Evolutionary conservation across 2,113 vertebrate species (phyloP).

Genomic region (Austrofundulus limnaeus): DNA sequence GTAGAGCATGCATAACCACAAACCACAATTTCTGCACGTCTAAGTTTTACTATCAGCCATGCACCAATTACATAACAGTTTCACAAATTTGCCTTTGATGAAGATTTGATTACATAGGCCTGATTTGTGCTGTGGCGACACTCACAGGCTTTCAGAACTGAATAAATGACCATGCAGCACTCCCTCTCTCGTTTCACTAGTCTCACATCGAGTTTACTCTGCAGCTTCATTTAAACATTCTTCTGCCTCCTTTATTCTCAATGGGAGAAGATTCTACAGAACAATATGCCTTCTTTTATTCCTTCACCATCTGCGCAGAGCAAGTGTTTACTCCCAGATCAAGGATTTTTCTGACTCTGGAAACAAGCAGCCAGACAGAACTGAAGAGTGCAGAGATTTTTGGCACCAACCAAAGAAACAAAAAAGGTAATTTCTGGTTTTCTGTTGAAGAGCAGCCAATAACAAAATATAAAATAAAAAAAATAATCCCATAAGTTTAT

Average conservation of each 20-base stretch:
- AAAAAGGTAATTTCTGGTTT: conserved; percentile 3
- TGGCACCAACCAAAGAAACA: conserved; percentile 17
- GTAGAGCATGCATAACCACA: conserved; percentile 10
- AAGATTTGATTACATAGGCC: conserved; percentile 53
- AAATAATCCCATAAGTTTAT: background rate
- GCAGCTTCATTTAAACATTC: conserved; percentile 1
- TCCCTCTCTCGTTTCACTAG: conserved; percentile 41
- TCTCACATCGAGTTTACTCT: conserved; percentile 32
- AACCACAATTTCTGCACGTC: conserved; percentile 15
- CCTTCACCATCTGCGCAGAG: conserved; percentile 35
- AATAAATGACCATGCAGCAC: conserved; percentile 43
- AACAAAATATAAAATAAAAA: background rate
- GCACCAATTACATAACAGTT: conserved; percentile 36
- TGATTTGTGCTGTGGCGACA: conserved; percentile 33
- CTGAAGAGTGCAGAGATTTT: conserved; percentile 31
- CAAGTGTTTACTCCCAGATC: conserved; percentile 35
- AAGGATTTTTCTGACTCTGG: conserved; percentile 32
- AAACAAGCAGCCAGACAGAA: conserved; percentile 24
- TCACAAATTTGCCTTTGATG: conserved; percentile 26
- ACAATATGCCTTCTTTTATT: conserved; percentile 30
- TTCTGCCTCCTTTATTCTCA: background rate
- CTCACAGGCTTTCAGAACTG: conserved; percentile 35
- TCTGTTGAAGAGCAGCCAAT: background rate
- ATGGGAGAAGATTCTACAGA: conserved; percentile 27
- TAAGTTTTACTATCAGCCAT: conserved; percentile 16